Evolutionary conservation across 2,888 invertebrate genomes (phyloP), one percentile per base, ranked within the genome.

Genomic region (Amphiduros pacificus): DNA sequence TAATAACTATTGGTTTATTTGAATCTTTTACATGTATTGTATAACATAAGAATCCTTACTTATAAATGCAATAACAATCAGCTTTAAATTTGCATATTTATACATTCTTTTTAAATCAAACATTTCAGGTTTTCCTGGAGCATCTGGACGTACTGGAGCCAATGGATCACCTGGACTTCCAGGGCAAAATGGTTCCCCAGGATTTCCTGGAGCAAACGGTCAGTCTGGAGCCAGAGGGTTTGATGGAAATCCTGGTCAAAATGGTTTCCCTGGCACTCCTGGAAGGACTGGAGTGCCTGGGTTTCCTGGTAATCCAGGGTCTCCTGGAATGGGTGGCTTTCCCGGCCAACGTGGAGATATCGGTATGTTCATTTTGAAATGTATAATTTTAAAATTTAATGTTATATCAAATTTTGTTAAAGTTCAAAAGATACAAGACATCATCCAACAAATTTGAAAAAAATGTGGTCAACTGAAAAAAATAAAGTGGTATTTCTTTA

Each of bases 231-330:
- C 48, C 3, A 6, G 29, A 17, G 61, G 61, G n/a, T 26, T 41
- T 26, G 40, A 44, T 11, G 69, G 68, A 22, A 41, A n/a, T 20
- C 49, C 32, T 32, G 69, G 69, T n/a, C 2, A 32, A 14, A 44
- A 40, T 9, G 61, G 61, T 5, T 27, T 24, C 28, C 32, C 55
- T 27, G 48, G 24, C 22, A 22, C 53, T 11, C 28, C 41, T 27
- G 28, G 29, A 5, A 4, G 50, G 29, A 57, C 31, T 51, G 62
- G 62, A 44, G 51, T 36, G 2, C 29, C 51, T 5, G 62, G 62
- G 17, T 22, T 29, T 20, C 51, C 51, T 36, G 62, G 62, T 22
- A 6, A 17, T 24, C 20, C 29, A 29, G 27, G 44, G 48, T 22
- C 51, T 22, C 4, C 58, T 32, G 58, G 58, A 22, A 24, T 29